phyloP scores from a whole-genome alignment of 1,140 invertebrate species.

The Acromyrmex heyeri region DNA sequence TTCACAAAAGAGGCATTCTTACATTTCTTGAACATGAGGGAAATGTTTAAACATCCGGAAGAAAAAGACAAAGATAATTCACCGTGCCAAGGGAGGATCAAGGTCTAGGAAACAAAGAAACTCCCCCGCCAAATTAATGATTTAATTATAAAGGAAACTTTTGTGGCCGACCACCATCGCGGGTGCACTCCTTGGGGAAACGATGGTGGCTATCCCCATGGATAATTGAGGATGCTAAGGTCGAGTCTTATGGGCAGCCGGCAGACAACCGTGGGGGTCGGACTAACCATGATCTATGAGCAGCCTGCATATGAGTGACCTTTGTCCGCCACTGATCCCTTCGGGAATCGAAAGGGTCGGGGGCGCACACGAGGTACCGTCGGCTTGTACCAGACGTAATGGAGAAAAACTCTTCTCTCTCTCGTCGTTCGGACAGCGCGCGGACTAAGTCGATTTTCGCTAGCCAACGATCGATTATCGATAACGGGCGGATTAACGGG shows the following conservation, averaged over 20 bases:
- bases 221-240: slow-evolving; percentile 82
- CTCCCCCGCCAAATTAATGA: slow-evolving; percentile 78
- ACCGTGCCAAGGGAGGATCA: slow-evolving; percentile 55
- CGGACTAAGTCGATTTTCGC: slow-evolving; percentile 66
- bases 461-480: slow-evolving; percentile 67
- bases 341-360: slow-evolving; percentile 76
- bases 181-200: slow-evolving; percentile 67
- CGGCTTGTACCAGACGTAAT: slow-evolving; percentile 69
- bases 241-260: slow-evolving; percentile 77
- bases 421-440: background rate
- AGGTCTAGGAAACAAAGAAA: slow-evolving; percentile 72
- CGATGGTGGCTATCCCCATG: slow-evolving; percentile 61
- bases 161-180: slow-evolving; percentile 70
- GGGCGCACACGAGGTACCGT: slow-evolving; percentile 40
- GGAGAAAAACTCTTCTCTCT: slow-evolving; percentile 76
- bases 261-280: slow-evolving; percentile 64
- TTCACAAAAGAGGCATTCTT: background rate
- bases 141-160: slow-evolving; percentile 83
- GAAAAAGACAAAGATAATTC: slow-evolving; percentile 34
- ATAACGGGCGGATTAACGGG: slow-evolving; percentile 67
- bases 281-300: slow-evolving; percentile 83
- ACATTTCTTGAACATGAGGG: background rate
- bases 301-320: slow-evolving; percentile 81
- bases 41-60: slow-evolving; percentile 8
- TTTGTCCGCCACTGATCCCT: slow-evolving; percentile 74